A percentile compares a stretch with the other conserved stretches of the same genome.
Evolutionary conservation across 1,140 invertebrate species (phyloP).

Genomic region (silkworm (Bombyx mori)): DNA sequence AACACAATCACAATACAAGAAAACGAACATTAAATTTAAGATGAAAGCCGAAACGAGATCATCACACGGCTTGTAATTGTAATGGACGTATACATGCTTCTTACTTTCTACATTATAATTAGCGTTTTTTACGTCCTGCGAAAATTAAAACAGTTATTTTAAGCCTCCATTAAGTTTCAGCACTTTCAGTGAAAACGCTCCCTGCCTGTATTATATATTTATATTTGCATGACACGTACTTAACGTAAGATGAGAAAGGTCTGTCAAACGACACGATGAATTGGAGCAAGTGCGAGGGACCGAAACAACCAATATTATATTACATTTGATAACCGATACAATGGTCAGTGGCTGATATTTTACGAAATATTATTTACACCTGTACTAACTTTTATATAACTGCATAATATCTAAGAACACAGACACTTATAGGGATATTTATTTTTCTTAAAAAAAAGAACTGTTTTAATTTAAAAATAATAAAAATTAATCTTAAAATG

Average conservation of each 20-base stretch:
- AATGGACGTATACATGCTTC: conserved; percentile 12
- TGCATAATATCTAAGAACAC: no score
- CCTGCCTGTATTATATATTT: not conserved
- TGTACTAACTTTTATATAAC: not conserved
- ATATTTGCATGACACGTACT: conserved; percentile 12
- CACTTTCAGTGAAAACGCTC: no score
- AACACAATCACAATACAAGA: conserved; percentile 6
- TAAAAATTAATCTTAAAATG: no score
- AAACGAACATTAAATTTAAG: conserved; percentile 16
- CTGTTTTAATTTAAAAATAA: no score
- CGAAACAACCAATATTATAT: conserved; percentile 53
- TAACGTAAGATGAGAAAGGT: conserved; percentile 65
- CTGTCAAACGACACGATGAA: conserved; percentile 63
- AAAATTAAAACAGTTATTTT: conserved; percentile 3
- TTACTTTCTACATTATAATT: conserved; percentile 16
- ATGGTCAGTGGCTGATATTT: conserved; percentile 43
- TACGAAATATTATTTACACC: conserved; percentile 39
- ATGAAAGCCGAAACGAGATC: conserved; percentile 17
- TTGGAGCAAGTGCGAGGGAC: conserved; percentile 56
- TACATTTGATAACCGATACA: conserved; percentile 59
- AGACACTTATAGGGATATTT: no score
- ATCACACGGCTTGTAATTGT: conserved; percentile 16
- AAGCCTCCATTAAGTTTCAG: no score
- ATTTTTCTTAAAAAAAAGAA: no score
- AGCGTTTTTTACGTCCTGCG: conserved; percentile 12